Evolutionary conservation across 2,888 invertebrate species (phyloP).

Genomic region (Acronicta psi): DNA sequence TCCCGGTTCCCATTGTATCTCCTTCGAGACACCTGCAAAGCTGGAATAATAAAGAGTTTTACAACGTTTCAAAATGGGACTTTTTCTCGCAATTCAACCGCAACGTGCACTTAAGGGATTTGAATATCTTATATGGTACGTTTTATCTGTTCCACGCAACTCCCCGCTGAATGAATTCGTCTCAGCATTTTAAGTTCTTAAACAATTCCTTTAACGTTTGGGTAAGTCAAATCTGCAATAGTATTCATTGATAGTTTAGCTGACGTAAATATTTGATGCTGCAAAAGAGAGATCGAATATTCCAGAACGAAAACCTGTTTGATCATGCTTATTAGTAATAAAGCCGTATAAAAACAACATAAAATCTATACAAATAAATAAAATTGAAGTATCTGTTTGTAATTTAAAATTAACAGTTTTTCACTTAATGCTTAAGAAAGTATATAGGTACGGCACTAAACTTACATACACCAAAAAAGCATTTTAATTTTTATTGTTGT

Average conservation of each 20-base stretch:
- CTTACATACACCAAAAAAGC: too few species aligned
- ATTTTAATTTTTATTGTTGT: too few species aligned
- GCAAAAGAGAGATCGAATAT: background rate
- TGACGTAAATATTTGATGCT: conserved; percentile 28
- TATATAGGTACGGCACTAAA: too few species aligned
- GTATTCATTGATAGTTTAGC: conserved; percentile 44
- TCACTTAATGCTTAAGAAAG: too few species aligned
- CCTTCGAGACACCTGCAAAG: conserved; percentile 85
- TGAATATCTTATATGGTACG: conserved; percentile 87
- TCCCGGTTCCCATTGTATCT: conserved; percentile 74
- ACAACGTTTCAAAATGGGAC: conserved; percentile 86
- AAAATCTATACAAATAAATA: too few species aligned
- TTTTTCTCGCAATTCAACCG: conserved; percentile 88
- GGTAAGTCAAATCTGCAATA: conserved; percentile 51
- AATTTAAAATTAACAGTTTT: too few species aligned
- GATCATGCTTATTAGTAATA: conserved; percentile 14
- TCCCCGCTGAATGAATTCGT: conserved; percentile 74
- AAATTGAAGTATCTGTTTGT: too few species aligned
- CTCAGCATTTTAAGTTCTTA: conserved; percentile 75
- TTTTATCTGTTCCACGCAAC: conserved; percentile 83
- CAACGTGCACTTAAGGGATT: conserved; percentile 89
- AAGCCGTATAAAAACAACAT: conserved; percentile 1
- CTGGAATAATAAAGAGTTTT: conserved; percentile 88
- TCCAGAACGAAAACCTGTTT: conserved; percentile 6
- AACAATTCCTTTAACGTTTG: conserved; percentile 73